A percentile compares a stretch with the other conserved stretches of the same genome.
These are phyloP conservation scores for Plotosus lineatus DNA, from an alignment of 2,113 vertebrate genomes.

Conservation along the genomic window DNA sequence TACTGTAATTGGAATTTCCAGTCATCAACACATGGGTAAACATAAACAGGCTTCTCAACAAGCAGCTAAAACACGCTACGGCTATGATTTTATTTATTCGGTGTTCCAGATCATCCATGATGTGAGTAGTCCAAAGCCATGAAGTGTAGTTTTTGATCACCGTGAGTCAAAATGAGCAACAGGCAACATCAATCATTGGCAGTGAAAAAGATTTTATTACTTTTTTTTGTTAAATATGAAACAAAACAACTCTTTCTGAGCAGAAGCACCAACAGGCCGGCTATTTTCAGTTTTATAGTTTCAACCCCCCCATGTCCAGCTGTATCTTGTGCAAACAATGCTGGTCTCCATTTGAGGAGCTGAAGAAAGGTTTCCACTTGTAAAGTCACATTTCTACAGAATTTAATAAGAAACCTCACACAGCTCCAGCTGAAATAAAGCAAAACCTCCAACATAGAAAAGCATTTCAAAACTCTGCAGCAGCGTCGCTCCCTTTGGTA, in stretches of 20 bases:
- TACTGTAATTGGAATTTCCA: too few species aligned
- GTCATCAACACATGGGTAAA: too few species aligned
- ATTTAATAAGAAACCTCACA: slow-evolving; percentile 57
- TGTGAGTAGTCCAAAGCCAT: neutral
- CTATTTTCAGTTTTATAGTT: neutral
- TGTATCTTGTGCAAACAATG: slow-evolving; percentile 87
- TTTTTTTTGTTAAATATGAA: slow-evolving; percentile 89
- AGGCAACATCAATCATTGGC: neutral
- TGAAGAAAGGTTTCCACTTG: slow-evolving; percentile 53
- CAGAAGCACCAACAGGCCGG: slow-evolving; percentile 69
- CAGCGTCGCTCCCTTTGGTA: slow-evolving; percentile 56
- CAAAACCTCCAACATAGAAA: slow-evolving; percentile 49
- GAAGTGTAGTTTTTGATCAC: neutral
- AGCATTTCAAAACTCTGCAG: slow-evolving; percentile 32
- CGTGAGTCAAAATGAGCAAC: neutral
- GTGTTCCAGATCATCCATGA: too few species aligned
- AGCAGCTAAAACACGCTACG: neutral
- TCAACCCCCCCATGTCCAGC: slow-evolving; percentile 63
- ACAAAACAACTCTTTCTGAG: slow-evolving; percentile 75
- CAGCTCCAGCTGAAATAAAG: slow-evolving; percentile 81
- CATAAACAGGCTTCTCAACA: too few species aligned
- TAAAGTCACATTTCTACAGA: neutral
- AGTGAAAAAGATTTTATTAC: slow-evolving; percentile 70
- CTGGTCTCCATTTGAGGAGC: slow-evolving; percentile 80
- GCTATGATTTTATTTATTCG: neutral